These are phyloP conservation scores for Listronotus bonariensis DNA, from an alignment of 1,140 invertebrate species.

Conservation along the genomic window DNA sequence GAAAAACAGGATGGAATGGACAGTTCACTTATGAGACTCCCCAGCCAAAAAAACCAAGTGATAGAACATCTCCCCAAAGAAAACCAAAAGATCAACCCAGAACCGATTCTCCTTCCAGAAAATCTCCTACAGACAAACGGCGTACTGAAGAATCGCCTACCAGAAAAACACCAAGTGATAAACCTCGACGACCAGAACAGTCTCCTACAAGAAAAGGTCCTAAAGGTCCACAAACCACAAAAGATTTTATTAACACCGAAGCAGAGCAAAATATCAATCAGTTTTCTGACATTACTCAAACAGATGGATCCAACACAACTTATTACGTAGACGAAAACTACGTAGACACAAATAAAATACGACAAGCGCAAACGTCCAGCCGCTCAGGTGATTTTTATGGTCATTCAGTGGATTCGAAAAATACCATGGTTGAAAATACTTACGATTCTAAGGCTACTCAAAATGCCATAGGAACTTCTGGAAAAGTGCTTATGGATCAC, in stretches of 20 bases:
- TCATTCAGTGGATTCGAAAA: constrained; percentile 39
- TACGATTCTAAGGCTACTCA: constrained; percentile 47
- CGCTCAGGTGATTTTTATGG: constrained; percentile 47
- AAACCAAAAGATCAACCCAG: too few relatives aligned
- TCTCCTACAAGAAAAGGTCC: background rate
- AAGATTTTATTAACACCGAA: too few relatives aligned
- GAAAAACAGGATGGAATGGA: constrained; percentile 49
- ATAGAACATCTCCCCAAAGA: constrained; percentile 11
- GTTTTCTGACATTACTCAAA: background rate
- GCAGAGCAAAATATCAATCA: too few relatives aligned
- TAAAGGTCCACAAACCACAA: background rate
- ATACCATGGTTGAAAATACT: constrained; percentile 43
- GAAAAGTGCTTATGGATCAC: constrained; percentile 45
- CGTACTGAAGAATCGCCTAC: background rate
- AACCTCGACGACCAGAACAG: background rate
- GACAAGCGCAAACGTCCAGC: constrained; percentile 32
- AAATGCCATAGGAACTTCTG: constrained; percentile 48
- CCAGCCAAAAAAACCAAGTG: background rate
- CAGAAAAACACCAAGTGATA: background rate
- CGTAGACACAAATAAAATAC: too few relatives aligned
- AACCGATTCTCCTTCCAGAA: constrained; percentile 6
- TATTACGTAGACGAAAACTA: constrained; percentile 40
- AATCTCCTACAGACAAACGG: constrained; percentile 47
- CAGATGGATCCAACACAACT: background rate
- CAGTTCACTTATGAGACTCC: constrained; percentile 43